Evolutionary conservation across 2,888 invertebrate genomes (phyloP).

Genomic region (Thysanoteuthis rhombus): DNA sequence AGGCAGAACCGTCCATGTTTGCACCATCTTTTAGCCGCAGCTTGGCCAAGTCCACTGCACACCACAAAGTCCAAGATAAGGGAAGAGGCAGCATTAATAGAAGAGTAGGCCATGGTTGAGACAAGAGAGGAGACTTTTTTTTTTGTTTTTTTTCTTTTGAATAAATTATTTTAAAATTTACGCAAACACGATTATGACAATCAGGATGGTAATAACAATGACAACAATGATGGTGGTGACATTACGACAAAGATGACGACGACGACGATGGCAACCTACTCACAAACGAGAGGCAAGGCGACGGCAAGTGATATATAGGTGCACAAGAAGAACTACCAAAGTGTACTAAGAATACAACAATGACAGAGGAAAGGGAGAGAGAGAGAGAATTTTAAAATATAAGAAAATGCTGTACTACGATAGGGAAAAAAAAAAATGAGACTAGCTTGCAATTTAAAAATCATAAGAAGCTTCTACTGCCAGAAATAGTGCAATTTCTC

Average conservation of each 20-base stretch:
- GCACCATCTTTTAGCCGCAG: slow-evolving; percentile 58
- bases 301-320: background rate
- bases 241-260: background rate
- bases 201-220: background rate
- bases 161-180: background rate
- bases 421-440: no score
- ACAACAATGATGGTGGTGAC: background rate
- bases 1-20: slow-evolving; percentile 44
- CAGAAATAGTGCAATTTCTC: no score
- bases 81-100: slow-evolving; percentile 30
- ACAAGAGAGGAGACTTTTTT: slow-evolving; percentile 13
- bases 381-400: no score
- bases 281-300: background rate
- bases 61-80: slow-evolving; percentile 21
- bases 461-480: no score
- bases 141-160: background rate
- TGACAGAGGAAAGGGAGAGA: no score
- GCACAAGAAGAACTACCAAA: background rate
- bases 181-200: background rate
- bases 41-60: slow-evolving; percentile 64
- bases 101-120: slow-evolving; percentile 16
- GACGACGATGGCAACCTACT: background rate
- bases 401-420: no score
- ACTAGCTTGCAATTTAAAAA: no score
- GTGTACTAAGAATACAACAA: background rate